Evolutionary conservation across 2,888 invertebrate genomes (phyloP), one percentile per base, ranked within the genome.

Genomic region (Smittia aterrima): DNA sequence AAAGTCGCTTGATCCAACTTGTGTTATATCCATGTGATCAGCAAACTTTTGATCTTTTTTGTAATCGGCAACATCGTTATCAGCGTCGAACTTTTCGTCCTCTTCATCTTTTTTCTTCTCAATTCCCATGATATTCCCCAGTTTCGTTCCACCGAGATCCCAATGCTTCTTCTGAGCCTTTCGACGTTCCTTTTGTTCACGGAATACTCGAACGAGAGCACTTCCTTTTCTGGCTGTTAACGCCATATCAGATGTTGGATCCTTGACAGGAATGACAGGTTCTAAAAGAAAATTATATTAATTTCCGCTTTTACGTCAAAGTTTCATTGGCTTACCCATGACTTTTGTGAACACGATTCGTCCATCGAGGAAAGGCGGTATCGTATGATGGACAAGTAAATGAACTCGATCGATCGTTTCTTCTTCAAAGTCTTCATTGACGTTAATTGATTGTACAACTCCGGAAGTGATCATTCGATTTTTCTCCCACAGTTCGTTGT

Each of bases 81-180:
- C 88, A 77, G 87, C 87, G 77, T 88, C 86, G 67, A 85, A 86
- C 77, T 87, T 85, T 4, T 82, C 83, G 79, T 92, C 92, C 62
- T 90, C 90, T 18, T 91, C 89, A 64, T 95, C 93, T 77, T 92
- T 92, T 77, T 91, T 91, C 78, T 85, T 85, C 76, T 91, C 90
- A 0, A 99, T 90, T 0, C 99, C 99, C 94, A 98, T 96, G 54
- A 99, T 95, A 80, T 98, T 96, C 78, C 89, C 89, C 66, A 83
- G 75, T 76, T 83, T 93, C 1, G 98, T 98, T 53, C 99, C 99
- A 67, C 97, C 95, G 75, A 99, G 83, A 82, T 99, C 97, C 98
- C 98, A 99, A 81, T 99, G 98, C 80, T 99, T 98, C 82, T 97
- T 96, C 82, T 99, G 98, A 0, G 96, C 97, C 81, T 95, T 96